phyloP scores from a whole-genome alignment of 1,140 invertebrate genomes.

The Portunus trituberculatus region DNA sequence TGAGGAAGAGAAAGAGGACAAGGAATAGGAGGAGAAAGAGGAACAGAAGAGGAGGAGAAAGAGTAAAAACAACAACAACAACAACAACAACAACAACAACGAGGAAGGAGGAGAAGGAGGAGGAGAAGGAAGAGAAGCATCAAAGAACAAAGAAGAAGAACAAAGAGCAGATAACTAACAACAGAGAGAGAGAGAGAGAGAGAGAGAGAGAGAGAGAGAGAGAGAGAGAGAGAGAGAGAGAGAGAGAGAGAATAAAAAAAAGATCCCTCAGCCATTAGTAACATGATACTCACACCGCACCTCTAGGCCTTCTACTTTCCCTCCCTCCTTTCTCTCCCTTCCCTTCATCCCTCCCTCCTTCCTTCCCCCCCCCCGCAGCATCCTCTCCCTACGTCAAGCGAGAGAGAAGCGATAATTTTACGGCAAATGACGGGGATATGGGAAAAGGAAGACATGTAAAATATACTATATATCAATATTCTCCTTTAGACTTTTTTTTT shows the following conservation, averaged over 20 bases:
- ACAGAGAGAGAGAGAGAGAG: conserved; percentile 25
- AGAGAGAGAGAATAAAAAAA: not conserved
- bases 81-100: no score
- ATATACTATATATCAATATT: not conserved
- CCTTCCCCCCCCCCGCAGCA: not conserved
- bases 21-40: not conserved
- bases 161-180: not conserved
- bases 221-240: no score
- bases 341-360: not conserved
- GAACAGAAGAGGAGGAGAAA: not conserved
- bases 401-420: not conserved
- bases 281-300: not conserved
- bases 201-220: conserved; percentile 10
- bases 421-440: not conserved
- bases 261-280: not conserved
- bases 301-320: conserved; percentile 5
- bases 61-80: not conserved
- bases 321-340: not conserved
- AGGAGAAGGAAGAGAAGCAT: not conserved
- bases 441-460: not conserved
- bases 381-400: not conserved
- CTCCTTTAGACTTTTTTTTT: not conserved
- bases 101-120: not conserved
- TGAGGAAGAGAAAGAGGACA: not conserved
- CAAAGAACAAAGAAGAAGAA: not conserved